These are phyloP conservation scores for Tupiocoris notatus DNA, from an alignment of 2,888 invertebrate species.

Conservation along the genomic window DNA sequence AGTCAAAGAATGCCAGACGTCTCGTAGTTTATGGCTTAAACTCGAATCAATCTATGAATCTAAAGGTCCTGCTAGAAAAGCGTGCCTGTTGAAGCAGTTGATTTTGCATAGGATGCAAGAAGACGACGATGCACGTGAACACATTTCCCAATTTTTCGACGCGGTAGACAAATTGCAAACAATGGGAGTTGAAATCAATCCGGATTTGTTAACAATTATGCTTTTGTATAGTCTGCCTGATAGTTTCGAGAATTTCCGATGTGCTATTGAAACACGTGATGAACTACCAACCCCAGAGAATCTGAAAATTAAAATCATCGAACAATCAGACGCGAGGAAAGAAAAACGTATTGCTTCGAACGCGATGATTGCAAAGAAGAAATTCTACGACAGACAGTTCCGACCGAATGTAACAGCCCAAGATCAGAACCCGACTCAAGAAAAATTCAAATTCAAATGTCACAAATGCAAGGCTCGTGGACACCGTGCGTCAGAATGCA, in stretches of 20 bases:
- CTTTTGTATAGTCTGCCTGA: neutral
- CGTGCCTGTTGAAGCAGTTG: conserved; percentile 8
- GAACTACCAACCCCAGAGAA: no score
- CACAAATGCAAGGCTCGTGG: no score
- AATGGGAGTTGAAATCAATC: neutral
- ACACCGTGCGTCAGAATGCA: no score
- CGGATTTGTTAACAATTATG: neutral
- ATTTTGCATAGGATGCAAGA: conserved; percentile 1
- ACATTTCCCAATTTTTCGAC: neutral
- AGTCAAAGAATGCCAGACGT: neutral
- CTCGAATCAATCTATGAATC: neutral
- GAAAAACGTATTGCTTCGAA: no score
- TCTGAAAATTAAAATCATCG: no score
- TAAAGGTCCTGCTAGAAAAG: conserved; percentile 14
- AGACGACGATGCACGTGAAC: conserved; percentile 1
- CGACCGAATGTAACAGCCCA: no score
- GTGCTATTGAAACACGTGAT: no score
- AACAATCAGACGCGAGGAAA: no score
- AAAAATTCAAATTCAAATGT: no score
- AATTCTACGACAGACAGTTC: no score
- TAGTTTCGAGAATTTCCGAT: neutral
- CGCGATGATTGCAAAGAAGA: no score
- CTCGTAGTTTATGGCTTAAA: neutral
- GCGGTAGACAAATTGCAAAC: neutral
- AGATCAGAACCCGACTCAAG: no score